Base-by-base conservation (phyloP, 2,797 vertebrate genomes). In the Schizopygopsis pylzovi region DNA sequence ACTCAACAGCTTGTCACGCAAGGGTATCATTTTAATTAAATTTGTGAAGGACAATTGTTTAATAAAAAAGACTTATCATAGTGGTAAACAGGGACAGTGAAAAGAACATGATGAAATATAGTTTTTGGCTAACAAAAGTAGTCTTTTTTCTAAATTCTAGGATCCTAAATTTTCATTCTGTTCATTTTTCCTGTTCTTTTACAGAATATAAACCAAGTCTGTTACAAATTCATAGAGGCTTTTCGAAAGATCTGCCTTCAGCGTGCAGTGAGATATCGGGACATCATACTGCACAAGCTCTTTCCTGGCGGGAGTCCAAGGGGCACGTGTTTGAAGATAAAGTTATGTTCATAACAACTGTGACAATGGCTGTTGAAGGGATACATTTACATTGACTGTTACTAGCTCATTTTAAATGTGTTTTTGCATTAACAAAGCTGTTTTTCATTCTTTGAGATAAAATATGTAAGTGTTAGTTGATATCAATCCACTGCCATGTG, bases 221-320 rank as follows among this genome's bases (percentile, higher is more conserved):
- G 88, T 73, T 13, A 22, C 79, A 85, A 82, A 52, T 87, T 70
- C 49, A 43, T 76, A 18, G 5, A 0, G 3, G 0, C 1, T 0
- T 52, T 43, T 71, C 76, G 67, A 61, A 16, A 6, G 8, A 68
- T 37, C 6, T 89, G 88, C 28, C 1, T 75, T 20, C 1, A 5
- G 0, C 7, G 2, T 13, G 88, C 71, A 8, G 0, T 0, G 1
- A 59, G 1, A 18, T 25, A 79, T 16, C 84, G 81, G n/a, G 6
- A n/a, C 5, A 75, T 82, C 15, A 16, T 89, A 33, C 22, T 89
- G 16, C 13, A 67, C 11, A 41, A 8, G 0, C 6, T 89, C 39
- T 87, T 89, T 15, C 85, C 88, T 52, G 87, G 85, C 47, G 75
- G 75, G 3, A 79, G 1, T 68, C 28, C 85, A 12, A 82, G 13